Conservation (phyloP, 2,797 vertebrate genomes). For the Synanceia verrucosa region DNA sequence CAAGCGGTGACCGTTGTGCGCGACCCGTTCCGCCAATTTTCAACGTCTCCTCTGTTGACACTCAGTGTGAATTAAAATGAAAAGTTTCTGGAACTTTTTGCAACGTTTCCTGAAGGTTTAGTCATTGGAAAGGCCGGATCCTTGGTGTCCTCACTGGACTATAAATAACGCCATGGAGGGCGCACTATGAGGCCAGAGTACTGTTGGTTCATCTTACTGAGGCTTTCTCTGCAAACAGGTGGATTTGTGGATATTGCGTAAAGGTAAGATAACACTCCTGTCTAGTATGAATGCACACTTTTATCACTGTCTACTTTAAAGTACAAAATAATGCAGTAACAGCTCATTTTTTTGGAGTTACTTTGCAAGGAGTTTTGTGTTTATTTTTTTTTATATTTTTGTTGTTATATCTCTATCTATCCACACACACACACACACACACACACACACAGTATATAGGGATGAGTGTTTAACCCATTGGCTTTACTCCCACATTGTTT, state of each 20-base stretch:
- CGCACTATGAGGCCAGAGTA: conserved; percentile 35
- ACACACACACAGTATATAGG: background rate
- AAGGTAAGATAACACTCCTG: conserved; percentile 44
- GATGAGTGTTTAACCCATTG: background rate
- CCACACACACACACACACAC: background rate
- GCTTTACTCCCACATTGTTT: background rate
- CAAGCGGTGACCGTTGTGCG: conserved; percentile 21
- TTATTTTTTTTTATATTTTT: background rate
- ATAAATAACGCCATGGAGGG: conserved; percentile 64
- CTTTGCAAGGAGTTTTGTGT: no score
- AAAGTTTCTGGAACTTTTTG: background rate
- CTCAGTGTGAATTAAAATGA: background rate
- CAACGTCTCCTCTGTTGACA: background rate
- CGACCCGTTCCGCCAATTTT: background rate
- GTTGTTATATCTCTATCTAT: no score
- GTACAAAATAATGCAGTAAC: background rate
- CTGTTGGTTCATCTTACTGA: conserved; percentile 28
- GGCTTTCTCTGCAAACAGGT: conserved; percentile 42
- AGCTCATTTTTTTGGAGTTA: no score
- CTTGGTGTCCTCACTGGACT: conserved; percentile 45
- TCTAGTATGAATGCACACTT: background rate
- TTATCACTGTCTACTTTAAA: background rate
- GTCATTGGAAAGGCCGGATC: background rate
- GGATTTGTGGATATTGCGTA: conserved; percentile 13
- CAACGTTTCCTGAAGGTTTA: background rate